Evolutionary conservation across 2,888 invertebrate species (phyloP).

Genomic region (Halictus ligatus): DNA sequence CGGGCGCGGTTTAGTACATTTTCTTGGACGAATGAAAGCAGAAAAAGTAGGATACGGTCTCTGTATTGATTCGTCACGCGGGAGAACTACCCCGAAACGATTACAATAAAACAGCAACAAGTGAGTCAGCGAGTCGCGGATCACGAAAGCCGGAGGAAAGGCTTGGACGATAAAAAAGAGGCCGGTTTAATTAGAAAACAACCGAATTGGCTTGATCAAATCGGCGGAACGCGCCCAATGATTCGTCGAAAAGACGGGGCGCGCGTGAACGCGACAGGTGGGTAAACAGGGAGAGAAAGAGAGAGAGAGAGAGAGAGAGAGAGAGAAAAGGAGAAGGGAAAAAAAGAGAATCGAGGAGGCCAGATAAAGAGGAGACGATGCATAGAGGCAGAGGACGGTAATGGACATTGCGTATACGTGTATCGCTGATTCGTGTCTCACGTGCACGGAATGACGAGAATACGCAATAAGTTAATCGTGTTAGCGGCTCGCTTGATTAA

Average conservation of each 20-base stretch:
- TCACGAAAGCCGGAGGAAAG: neutral
- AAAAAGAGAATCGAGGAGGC: neutral
- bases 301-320: neutral
- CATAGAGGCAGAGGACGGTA: constrained; percentile 41
- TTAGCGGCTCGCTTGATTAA: constrained; percentile 80
- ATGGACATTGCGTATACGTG: constrained; percentile 75
- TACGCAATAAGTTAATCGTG: constrained; percentile 81
- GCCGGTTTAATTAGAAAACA: constrained; percentile 46
- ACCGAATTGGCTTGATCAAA: constrained; percentile 48
- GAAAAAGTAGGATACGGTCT: neutral
- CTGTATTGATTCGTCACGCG: neutral
- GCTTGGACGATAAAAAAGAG: constrained; percentile 15
- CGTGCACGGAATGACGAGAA: constrained; percentile 75
- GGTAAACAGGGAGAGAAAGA: constrained; percentile 33
- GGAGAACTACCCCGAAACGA: neutral
- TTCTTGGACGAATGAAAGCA: no score
- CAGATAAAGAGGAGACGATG: constrained; percentile 22
- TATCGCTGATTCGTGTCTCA: constrained; percentile 80
- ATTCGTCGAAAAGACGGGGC: constrained; percentile 54
- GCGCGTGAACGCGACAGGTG: constrained; percentile 55
- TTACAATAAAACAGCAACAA: neutral
- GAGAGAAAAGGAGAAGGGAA: neutral
- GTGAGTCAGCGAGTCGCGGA: neutral
- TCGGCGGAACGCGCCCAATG: constrained; percentile 57
- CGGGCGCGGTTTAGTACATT: neutral